phyloP scores from a whole-genome alignment of 2,888 invertebrate genomes.

The Coleophora flavipennella region DNA sequence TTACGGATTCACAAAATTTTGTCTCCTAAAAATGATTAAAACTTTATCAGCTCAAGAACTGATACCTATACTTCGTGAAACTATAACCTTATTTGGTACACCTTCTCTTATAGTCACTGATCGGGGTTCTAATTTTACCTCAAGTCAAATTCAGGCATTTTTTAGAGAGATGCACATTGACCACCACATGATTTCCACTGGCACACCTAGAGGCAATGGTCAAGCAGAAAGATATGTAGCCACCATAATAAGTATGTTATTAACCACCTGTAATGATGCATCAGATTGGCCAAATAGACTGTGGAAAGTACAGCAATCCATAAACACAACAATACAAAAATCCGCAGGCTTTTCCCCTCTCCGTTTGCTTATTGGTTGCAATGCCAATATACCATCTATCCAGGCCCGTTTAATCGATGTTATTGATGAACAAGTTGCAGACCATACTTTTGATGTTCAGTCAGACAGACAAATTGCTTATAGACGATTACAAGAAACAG shows the following conservation, averaged over 20 bases:
- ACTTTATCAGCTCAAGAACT: conserved; percentile 7
- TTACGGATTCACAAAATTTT: conserved; percentile 35
- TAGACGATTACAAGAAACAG: not conserved
- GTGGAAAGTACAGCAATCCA: not conserved
- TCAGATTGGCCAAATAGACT: not conserved
- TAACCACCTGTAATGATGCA: not conserved
- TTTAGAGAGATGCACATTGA: conserved; percentile 9
- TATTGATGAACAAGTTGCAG: not conserved
- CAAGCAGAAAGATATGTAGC: not conserved
- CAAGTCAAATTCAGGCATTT: conserved; percentile 1
- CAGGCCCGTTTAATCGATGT: conserved; percentile 1
- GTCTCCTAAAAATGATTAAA: conserved; percentile 24
- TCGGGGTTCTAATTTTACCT: conserved; percentile 15
- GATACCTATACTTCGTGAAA: conserved; percentile 6
- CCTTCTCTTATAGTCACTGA: conserved; percentile 13
- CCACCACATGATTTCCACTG: not conserved
- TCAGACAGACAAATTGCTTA: not conserved
- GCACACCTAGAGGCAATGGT: not conserved
- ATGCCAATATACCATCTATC: not conserved
- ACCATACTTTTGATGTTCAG: not conserved
- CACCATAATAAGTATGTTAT: not conserved
- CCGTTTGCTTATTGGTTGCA: not conserved
- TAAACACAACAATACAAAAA: not conserved
- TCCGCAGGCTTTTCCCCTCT: not conserved
- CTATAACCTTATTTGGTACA: conserved; percentile 10